A percentile compares a stretch with the other conserved stretches of the same genome.
Conservation (phyloP, 2,797 vertebrate species). For the Melopsittacus undulatus region DNA sequence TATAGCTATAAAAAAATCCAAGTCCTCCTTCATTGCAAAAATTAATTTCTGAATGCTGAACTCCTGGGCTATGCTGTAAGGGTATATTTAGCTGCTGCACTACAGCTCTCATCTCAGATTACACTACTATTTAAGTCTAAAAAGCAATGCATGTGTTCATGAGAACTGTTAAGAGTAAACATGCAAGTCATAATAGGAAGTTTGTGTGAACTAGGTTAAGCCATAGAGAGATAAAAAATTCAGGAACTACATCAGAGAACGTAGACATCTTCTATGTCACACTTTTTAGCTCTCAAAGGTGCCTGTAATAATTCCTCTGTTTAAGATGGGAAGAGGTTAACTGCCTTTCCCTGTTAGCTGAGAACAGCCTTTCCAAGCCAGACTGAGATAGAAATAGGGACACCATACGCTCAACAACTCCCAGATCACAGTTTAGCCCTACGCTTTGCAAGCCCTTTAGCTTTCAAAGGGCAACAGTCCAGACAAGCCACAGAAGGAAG, state of each 20-base stretch:
- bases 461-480: background rate
- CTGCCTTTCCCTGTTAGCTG: background rate
- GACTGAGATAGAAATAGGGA: background rate
- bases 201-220: background rate
- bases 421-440: background rate
- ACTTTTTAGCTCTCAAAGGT: background rate
- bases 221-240: background rate
- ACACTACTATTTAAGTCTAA: conserved; percentile 52
- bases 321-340: background rate
- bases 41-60: background rate
- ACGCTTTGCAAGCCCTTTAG: background rate
- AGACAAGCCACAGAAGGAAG: background rate
- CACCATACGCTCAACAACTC: background rate
- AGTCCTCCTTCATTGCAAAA: background rate
- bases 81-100: conserved; percentile 51
- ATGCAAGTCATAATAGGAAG: conserved; percentile 12
- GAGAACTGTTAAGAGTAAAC: conserved; percentile 6
- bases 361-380: background rate
- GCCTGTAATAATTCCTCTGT: background rate
- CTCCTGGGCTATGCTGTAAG: background rate
- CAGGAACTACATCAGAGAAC: background rate
- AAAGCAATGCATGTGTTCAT: conserved; percentile 2
- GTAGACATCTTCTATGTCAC: background rate
- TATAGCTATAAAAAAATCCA: background rate
- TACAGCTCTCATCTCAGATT: conserved; percentile 38